These are phyloP conservation scores for Corythaixoides concolor DNA, from an alignment of 2,113 vertebrate genomes.

Conservation along the genomic window DNA sequence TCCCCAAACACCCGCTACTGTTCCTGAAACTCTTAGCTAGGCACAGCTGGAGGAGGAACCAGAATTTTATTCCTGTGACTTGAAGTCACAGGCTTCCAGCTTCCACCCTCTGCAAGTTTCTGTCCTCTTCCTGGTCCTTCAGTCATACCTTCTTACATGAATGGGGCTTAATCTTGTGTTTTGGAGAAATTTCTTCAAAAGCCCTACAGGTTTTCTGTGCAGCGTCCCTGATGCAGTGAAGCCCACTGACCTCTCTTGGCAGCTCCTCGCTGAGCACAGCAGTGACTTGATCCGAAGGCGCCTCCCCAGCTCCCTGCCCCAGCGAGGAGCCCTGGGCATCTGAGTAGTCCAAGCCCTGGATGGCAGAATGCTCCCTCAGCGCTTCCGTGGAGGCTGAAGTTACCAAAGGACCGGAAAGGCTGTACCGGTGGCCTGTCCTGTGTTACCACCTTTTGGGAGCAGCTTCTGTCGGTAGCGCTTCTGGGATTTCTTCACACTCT, in stretches of 20 bases:
- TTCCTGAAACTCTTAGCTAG: not conserved
- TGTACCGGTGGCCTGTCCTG: not conserved
- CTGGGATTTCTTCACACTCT: not conserved
- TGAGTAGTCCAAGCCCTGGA: not conserved
- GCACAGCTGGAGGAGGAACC: not conserved
- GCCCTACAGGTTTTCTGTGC: not conserved
- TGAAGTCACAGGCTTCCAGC: not conserved
- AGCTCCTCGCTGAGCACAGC: not conserved
- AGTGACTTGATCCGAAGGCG: not conserved
- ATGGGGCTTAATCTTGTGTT: not conserved
- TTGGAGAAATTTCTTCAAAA: not conserved
- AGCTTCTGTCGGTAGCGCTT: not conserved
- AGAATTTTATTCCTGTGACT: not conserved
- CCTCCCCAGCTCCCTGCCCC: not conserved
- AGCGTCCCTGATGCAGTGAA: not conserved
- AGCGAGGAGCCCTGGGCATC: not conserved
- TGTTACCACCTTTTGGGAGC: not conserved
- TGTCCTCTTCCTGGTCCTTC: not conserved
- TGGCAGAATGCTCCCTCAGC: not conserved
- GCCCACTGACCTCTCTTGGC: not conserved
- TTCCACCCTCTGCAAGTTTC: not conserved
- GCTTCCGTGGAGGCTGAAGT: not conserved
- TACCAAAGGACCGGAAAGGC: not conserved
- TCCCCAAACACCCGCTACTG: not conserved
- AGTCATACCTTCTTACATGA: not conserved